A percentile compares a stretch with the other conserved stretches of the same genome.
phyloP scores from a whole-genome alignment of 2,797 vertebrate genomes.

The Megaceryle alcyon region DNA sequence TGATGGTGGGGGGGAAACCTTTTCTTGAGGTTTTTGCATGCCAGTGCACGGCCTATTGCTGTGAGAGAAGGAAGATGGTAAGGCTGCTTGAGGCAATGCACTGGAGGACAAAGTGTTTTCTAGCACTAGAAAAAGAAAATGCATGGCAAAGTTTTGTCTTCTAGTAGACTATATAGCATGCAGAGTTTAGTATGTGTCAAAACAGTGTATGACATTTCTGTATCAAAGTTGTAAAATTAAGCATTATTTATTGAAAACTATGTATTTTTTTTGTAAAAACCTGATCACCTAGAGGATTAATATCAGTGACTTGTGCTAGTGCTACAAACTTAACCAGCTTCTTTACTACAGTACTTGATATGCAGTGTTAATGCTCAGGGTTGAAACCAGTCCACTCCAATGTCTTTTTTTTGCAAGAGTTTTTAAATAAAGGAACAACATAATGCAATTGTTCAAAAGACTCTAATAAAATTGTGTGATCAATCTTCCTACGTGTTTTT shows the following conservation, averaged over 20 bases:
- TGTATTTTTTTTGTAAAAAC: slow-evolving; percentile 87
- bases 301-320: slow-evolving; percentile 82
- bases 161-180: slow-evolving; percentile 84
- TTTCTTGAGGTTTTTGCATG: slow-evolving; percentile 82
- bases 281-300: slow-evolving; percentile 82
- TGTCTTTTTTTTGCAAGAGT: slow-evolving; percentile 80
- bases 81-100: slow-evolving; percentile 77
- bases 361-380: slow-evolving; percentile 85
- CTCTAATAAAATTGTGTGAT: slow-evolving; percentile 83
- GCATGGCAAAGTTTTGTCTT: slow-evolving; percentile 83
- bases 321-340: slow-evolving; percentile 79
- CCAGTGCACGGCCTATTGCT: slow-evolving; percentile 77
- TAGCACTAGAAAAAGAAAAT: slow-evolving; percentile 82
- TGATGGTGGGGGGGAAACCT: slow-evolving; percentile 78
- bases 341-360: slow-evolving; percentile 80
- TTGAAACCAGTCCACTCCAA: slow-evolving; percentile 82
- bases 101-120: slow-evolving; percentile 79
- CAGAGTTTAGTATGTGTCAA: slow-evolving; percentile 83
- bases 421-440: slow-evolving; percentile 79
- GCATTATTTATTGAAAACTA: slow-evolving; percentile 88
- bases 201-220: slow-evolving; percentile 85
- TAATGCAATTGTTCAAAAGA: slow-evolving; percentile 80
- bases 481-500: slow-evolving; percentile 78
- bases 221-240: slow-evolving; percentile 88
- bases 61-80: slow-evolving; percentile 71